phyloP scores from a whole-genome alignment of 2,888 invertebrate genomes.

The Orthosia incerta region DNA sequence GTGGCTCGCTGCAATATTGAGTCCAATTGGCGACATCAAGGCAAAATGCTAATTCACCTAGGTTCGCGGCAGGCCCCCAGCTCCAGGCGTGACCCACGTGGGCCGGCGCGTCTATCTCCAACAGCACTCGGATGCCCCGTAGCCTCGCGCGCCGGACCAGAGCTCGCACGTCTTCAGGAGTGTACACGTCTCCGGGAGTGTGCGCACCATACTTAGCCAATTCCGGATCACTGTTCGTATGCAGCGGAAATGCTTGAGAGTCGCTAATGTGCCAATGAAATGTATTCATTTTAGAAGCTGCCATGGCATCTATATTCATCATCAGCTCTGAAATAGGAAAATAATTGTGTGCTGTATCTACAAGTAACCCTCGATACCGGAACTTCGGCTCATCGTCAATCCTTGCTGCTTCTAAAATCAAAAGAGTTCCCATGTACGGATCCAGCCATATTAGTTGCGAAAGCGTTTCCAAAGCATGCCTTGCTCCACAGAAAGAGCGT shows the following conservation, averaged over 20 bases:
- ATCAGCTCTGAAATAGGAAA: slow-evolving; percentile 93
- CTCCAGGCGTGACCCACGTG: slow-evolving; percentile 96
- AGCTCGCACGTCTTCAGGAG: slow-evolving; percentile 92
- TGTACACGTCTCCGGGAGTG: slow-evolving; percentile 93
- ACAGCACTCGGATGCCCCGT: slow-evolving; percentile 95
- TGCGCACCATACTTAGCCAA: slow-evolving; percentile 95
- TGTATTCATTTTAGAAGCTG: slow-evolving; percentile 96
- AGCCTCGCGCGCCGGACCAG: slow-evolving; percentile 94
- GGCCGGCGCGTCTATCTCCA: slow-evolving; percentile 97
- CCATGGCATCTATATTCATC: slow-evolving; percentile 95
- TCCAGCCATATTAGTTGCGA: slow-evolving; percentile 95
- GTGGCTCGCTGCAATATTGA: slow-evolving; percentile 94
- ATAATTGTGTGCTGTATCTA: slow-evolving; percentile 97
- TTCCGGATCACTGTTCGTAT: slow-evolving; percentile 93
- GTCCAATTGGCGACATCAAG: slow-evolving; percentile 94
- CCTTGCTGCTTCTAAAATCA: slow-evolving; percentile 92
- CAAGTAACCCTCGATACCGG: slow-evolving; percentile 95
- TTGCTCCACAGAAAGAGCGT: slow-evolving; percentile 93
- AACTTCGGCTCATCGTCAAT: slow-evolving; percentile 94
- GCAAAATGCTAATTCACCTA: slow-evolving; percentile 94
- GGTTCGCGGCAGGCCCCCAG: slow-evolving; percentile 92
- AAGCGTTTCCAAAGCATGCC: slow-evolving; percentile 94
- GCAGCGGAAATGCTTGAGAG: slow-evolving; percentile 97
- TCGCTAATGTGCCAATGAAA: slow-evolving; percentile 98
- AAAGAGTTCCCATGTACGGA: slow-evolving; percentile 90